phyloP scores from a whole-genome alignment of 2,797 vertebrate genomes.

The Neosalanx taihuensis region DNA sequence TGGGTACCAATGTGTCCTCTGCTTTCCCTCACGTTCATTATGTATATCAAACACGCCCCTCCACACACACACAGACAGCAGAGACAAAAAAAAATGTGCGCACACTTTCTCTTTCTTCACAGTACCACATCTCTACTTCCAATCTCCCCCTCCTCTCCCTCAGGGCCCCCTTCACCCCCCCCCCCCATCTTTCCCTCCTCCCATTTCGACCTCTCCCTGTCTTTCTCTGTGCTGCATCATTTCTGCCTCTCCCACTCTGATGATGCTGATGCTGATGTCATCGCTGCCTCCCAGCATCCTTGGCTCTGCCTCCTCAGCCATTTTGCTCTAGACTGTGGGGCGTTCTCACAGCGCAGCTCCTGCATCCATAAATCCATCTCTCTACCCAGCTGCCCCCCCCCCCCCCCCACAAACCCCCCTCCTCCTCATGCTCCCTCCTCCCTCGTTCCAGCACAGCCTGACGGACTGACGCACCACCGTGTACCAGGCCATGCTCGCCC shows the following conservation, averaged over 20 bases:
- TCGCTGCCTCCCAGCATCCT: conserved; percentile 67
- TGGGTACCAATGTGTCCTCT: not conserved
- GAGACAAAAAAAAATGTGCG: no score
- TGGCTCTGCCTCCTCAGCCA: conserved; percentile 64
- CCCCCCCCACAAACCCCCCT: conserved; percentile 6
- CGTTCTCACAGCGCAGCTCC: conserved; percentile 34
- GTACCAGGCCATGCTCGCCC: conserved; percentile 28
- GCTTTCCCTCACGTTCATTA: not conserved
- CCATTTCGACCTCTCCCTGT: not conserved
- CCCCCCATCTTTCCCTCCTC: not conserved
- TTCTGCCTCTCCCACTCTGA: conserved; percentile 36
- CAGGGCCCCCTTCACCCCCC: not conserved
- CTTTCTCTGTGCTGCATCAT: not conserved
- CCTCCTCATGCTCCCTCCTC: conserved; percentile 21
- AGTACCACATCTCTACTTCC: not conserved
- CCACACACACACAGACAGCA: no score
- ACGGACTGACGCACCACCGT: conserved; percentile 54
- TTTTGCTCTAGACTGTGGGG: conserved; percentile 54
- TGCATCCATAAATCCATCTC: conserved; percentile 42
- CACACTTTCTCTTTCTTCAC: conserved; percentile 4
- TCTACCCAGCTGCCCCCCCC: conserved; percentile 27
- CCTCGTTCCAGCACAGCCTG: conserved; percentile 17
- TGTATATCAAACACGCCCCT: not conserved
- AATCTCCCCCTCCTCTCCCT: not conserved
- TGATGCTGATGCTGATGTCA: conserved; percentile 73